Evolutionary conservation across 2,797 vertebrate genomes (phyloP).

Genomic region (Takifugu ocellatus): DNA sequence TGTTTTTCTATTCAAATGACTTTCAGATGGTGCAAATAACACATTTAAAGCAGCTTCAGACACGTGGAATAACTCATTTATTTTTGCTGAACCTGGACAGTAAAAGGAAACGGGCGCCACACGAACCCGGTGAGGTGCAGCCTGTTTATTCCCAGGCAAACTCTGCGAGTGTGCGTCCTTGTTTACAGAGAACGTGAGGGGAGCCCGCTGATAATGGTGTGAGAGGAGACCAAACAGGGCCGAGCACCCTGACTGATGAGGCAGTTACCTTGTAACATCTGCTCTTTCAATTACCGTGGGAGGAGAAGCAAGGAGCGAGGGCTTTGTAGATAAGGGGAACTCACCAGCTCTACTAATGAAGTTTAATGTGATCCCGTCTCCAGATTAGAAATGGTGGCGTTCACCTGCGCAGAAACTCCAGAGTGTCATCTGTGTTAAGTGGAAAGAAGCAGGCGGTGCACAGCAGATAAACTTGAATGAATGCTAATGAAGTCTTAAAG

Average conservation of each 20-base stretch:
- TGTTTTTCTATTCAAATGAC: neutral
- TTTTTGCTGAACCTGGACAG: no score
- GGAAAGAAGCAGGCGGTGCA: conserved; percentile 32
- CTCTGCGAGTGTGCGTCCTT: no score
- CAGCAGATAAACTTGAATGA: conserved; percentile 39
- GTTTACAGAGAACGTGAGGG: no score
- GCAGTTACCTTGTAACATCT: conserved; percentile 66
- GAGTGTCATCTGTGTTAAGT: conserved; percentile 27
- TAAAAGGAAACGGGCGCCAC: no score
- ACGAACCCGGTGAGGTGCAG: no score
- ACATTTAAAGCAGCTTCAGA: neutral
- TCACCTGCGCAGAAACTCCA: conserved; percentile 36
- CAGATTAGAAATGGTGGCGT: conserved; percentile 34
- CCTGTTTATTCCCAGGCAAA: no score
- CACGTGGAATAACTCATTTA: no score
- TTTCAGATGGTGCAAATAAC: neutral
- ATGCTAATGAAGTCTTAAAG: conserved; percentile 28
- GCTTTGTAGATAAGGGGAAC: conserved; percentile 60
- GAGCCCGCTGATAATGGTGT: no score
- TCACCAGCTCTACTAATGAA: conserved; percentile 49
- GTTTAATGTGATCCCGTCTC: conserved; percentile 50
- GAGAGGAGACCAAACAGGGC: conserved; percentile 17
- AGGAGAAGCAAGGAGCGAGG: conserved; percentile 24
- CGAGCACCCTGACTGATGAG: conserved; percentile 61
- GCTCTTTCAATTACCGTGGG: conserved; percentile 61